Evolutionary conservation across 2,888 invertebrate species (phyloP), one percentile per base, ranked within the genome.

Genomic region (Luperina nickerlii): DNA sequence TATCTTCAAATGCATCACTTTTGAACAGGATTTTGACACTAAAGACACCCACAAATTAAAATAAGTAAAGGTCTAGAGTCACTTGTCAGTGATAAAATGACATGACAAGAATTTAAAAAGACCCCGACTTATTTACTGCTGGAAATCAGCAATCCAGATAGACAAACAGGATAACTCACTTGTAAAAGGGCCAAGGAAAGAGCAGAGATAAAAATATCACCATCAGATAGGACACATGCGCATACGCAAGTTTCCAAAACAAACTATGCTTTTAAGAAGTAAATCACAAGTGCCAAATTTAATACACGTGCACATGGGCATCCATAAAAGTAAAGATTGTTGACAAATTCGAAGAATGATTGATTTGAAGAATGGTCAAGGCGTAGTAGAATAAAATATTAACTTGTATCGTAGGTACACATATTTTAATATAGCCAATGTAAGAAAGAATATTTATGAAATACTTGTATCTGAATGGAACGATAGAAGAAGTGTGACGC

Each of bases 181-280:
- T 81, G 70, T 73, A 86, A 88, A 88, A 85, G 76, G 88, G 86
- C 72, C 88, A 88, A 85, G 81, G 85, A 75, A 75, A 83, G 67
- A 81, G 63, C 69, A 1, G 72, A 79, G 84, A 79, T 70, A 75
- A 80, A 88, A 86, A 88, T 88, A 86, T 65, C 76, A 62, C 65
- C 66, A 79, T 66, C 38, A 86, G 79, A 79, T 76, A 73, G 78
- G 45, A 65, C 76, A 75, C 63, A 75, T 57, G 68, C 42, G 74
- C 78, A 48, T 57, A 60, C 63, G 62, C 51, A 69, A 74, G 62
- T 72, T 62, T 72, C 78, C 82, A 73, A 82, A 84, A 78, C 66
- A 57, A 78, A 78, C 63, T 60, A n/a, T 69, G 85, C 73, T 82
- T 85, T 74, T 70, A 51, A 62, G 62, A 75, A 67, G 24, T 60